Evolutionary conservation across 2,888 invertebrate species (phyloP).

Genomic region (Leuctra nigra): DNA sequence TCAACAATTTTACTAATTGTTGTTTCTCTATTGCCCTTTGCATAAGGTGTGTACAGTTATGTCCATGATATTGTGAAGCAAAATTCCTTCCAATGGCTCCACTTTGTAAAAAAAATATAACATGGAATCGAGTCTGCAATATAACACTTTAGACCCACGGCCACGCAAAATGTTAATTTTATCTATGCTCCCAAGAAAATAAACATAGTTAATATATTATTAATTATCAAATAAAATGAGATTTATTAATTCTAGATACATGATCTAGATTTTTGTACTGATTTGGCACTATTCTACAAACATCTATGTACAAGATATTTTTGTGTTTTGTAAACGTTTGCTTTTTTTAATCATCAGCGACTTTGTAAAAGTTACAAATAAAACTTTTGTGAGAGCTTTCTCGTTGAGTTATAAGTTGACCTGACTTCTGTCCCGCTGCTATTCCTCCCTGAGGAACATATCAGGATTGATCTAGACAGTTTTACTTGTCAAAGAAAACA

Average conservation of each 20-base stretch:
- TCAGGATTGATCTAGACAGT: too few relatives aligned
- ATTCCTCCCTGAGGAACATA: too few relatives aligned
- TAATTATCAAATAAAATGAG: constrained; percentile 2
- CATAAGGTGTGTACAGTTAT: too few relatives aligned
- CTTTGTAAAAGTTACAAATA: constrained; percentile 12
- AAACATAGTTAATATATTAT: background rate
- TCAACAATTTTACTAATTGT: too few relatives aligned
- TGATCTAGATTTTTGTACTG: constrained; percentile 14
- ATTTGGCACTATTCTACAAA: constrained; percentile 14
- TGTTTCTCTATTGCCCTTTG: too few relatives aligned
- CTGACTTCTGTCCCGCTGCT: too few relatives aligned
- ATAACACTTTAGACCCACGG: constrained; percentile 4
- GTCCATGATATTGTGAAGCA: constrained; percentile 6
- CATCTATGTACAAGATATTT: constrained; percentile 16
- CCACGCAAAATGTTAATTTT: constrained; percentile 1
- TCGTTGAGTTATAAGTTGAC: background rate
- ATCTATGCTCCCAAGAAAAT: background rate
- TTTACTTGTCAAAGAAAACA: too few relatives aligned
- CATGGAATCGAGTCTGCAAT: constrained; percentile 9
- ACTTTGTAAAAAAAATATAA: too few relatives aligned
- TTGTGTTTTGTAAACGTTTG: constrained; percentile 16
- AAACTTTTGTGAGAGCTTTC: constrained; percentile 16
- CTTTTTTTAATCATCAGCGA: constrained; percentile 19
- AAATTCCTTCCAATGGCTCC: constrained; percentile 9
- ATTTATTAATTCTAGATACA: background rate